Evolutionary conservation across 2,113 vertebrate genomes (phyloP), one percentile per base, ranked within the genome.

Genomic region (Lethenteron camtschaticum): DNA sequence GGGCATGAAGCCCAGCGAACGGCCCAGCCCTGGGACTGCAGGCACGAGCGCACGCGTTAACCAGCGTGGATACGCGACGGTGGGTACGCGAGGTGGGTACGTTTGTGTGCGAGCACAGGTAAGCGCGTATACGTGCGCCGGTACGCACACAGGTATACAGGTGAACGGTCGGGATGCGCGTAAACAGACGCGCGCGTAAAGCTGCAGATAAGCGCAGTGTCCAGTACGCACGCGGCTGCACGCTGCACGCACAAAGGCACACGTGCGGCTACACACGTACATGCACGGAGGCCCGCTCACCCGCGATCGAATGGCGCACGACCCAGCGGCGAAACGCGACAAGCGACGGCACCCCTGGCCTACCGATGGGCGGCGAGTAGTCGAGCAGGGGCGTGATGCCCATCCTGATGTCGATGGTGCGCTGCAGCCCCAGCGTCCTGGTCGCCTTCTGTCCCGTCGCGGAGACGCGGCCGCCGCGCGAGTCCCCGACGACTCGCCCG

Each of bases 1-100:
- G 41, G 94, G 88, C 75, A 90, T 85, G 75, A 87, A 99, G 11
- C 94, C 94, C 7, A 86, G 76, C 2, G 81, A 80, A 57, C 86
- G 89, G 2, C 89, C 87, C 10, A 91, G 78, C 68, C 94, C 94
- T 16, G 83, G 83, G 72, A 96, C 92, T 96, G 72, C 1, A 13
- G 72, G 5, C 20, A 69, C 72, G 74, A 24, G 16, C 59, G 16
- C 59, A 63, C 59, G 16, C 3, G 16, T 16, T 13, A 12, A 18
- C 16, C 16, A 18, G 16, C 16, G 16, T 3, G 2, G 12, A 2
- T 16, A 63, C 59, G 3, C 59, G 16, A 63, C 24, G 24, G 24
- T 24, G 24, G 24, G 24, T 24, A 24, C 24, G 24, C 24, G 24
- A 24, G 24, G 41, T 7, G 41, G 41, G 41, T 41, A 41, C 4